Base-by-base conservation (phyloP, 2,888 invertebrate genomes). In the Drosophila paramelanica region DNA sequence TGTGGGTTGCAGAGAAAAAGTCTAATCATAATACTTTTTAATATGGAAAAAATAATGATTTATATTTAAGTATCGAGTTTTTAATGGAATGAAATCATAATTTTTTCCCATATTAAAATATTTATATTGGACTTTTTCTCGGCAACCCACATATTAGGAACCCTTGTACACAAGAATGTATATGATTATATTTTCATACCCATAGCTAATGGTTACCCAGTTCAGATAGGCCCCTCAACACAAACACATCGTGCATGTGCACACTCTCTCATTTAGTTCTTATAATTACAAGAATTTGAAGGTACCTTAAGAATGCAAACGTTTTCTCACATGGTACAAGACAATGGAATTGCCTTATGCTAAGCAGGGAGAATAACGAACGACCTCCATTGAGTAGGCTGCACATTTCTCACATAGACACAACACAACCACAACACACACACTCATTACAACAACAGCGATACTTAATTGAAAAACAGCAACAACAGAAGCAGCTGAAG, bases 381-480 rank as follows among this genome's bases (percentile, higher is more conserved):
- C 77, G 88, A 85, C 80, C 88, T 85, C 86, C 77, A 88, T 88
- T 61, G 86, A 76, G 69, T 72, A 68, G 62, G 64, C 73, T 85
- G 81, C 77, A 79, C 72, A 73, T 80, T 89, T 88, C 79, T 67
- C 79, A 86, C 80, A 83, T 73, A 67, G 23, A 23, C 23, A 23
- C 23, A 23, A 71, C 73, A 51, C 62, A 69, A 45, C 43, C 41
- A 52, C n/a, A 42, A 42, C 51, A n/a, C 27, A 52, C 55, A 51
- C 65, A 60, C 51, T 57, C 11, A 27, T 42, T 20, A 50, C 42
- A 62, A 31, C 49, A 51, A 43, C 62, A 62, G 61, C 60, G 50
- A 60, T 64, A 81, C 68, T 88, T 88, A 82, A 88, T 82, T 88
- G 88, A 82, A 82, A 88, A 85, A 45, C 47, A 64, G 42, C 75